phyloP scores from a whole-genome alignment of 64 coral and sea anemone species.

The Astreopora myriophthalma region DNA sequence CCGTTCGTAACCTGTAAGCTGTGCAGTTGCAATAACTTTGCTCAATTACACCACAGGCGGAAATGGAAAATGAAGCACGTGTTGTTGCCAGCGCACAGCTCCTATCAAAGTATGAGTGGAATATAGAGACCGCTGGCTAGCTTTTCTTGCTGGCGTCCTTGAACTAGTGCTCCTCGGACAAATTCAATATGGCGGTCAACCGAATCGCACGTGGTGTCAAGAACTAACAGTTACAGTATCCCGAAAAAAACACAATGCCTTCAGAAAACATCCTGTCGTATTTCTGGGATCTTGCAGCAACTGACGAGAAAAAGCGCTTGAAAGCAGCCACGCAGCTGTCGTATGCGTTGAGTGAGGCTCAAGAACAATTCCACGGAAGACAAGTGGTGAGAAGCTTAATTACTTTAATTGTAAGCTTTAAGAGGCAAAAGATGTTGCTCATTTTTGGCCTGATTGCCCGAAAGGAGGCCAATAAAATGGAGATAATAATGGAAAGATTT shows the following conservation, averaged over 20 bases:
- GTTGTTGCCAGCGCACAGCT: not conserved
- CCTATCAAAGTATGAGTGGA: not conserved
- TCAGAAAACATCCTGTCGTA: conserved; percentile 71
- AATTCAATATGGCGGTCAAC: not conserved
- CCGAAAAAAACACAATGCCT: conserved; percentile 43
- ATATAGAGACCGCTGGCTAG: not conserved
- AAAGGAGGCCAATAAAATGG: no score
- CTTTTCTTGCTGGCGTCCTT: not conserved
- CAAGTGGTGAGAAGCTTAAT: not conserved
- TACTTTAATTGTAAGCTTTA: not conserved
- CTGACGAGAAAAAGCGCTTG: conserved; percentile 67
- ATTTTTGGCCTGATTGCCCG: no score
- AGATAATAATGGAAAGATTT: no score
- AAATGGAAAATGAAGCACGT: not conserved
- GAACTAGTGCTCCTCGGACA: not conserved
- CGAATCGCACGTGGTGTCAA: not conserved
- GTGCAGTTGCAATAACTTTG: not conserved
- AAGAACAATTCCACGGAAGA: conserved; percentile 34
- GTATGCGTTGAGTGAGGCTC: conserved; percentile 52
- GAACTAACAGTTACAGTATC: not conserved
- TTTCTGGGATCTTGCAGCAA: conserved; percentile 94
- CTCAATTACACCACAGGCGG: not conserved
- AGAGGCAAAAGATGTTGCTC: no score
- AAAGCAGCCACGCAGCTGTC: conserved; percentile 74
- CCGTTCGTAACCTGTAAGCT: no score